Evolutionary conservation across 2,113 vertebrate species (phyloP).

Genomic region (Toxostoma redivivum): DNA sequence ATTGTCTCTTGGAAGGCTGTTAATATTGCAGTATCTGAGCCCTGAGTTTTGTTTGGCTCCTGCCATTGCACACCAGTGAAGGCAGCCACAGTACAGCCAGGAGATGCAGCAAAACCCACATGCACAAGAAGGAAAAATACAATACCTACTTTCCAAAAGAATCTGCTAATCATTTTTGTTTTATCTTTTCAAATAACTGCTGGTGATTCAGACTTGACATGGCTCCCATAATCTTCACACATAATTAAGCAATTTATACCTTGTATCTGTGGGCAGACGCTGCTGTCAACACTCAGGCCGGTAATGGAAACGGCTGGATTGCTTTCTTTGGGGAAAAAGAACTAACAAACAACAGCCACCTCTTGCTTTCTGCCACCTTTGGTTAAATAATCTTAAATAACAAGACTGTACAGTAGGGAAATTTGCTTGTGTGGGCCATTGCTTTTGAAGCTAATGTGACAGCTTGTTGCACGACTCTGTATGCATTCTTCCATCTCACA

Average conservation of each 20-base stretch:
- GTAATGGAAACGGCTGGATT: constrained; percentile 9
- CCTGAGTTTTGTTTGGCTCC: not conserved
- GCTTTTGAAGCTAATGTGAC: not conserved
- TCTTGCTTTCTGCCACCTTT: not conserved
- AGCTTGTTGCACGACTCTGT: constrained; percentile 24
- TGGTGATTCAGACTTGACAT: constrained; percentile 25
- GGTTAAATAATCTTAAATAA: constrained; percentile 25
- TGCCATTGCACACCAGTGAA: not conserved
- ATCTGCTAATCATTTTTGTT: not conserved
- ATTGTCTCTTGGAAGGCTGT: not conserved
- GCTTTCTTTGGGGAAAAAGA: not conserved
- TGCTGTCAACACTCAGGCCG: constrained; percentile 1
- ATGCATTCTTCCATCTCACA: not conserved
- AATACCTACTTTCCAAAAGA: not conserved
- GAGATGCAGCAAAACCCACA: not conserved
- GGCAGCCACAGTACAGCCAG: not conserved
- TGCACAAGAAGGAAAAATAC: not conserved
- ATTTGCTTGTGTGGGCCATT: constrained; percentile 2
- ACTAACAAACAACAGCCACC: not conserved
- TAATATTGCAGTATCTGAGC: rapidly evolving
- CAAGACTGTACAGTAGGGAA: not conserved
- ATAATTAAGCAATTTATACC: constrained; percentile 40
- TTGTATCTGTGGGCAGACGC: not conserved
- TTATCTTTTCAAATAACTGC: not conserved
- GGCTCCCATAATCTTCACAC: not conserved